Evolutionary conservation across 2,888 invertebrate species (phyloP).

Genomic region (Amblyjoppa proteus): DNA sequence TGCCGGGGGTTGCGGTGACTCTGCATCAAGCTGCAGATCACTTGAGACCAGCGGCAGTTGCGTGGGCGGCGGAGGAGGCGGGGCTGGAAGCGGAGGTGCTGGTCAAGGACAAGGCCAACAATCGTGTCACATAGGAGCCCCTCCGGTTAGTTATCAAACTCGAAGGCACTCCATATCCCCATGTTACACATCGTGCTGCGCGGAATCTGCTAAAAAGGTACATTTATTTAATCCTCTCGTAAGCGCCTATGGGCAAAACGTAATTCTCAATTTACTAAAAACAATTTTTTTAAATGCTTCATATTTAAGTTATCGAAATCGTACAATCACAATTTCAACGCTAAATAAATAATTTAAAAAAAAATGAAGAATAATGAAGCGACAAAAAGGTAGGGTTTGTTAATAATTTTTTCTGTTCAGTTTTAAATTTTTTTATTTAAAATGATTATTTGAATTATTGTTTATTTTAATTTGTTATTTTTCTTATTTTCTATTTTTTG

Average conservation of each 20-base stretch:
- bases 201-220: constrained; percentile 93
- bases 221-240: constrained; percentile 21
- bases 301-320: too few relatives aligned
- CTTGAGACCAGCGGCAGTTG: constrained; percentile 73
- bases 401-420: too few relatives aligned
- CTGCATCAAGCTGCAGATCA: constrained; percentile 78
- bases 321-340: too few relatives aligned
- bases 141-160: constrained; percentile 76
- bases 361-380: too few relatives aligned
- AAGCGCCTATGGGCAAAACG: neutral
- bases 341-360: too few relatives aligned
- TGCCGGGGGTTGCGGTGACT: constrained; percentile 77
- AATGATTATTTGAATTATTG: too few relatives aligned
- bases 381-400: too few relatives aligned
- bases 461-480: too few relatives aligned
- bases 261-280: neutral
- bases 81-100: constrained; percentile 68
- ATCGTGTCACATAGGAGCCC: constrained; percentile 73
- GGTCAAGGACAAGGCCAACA: constrained; percentile 78
- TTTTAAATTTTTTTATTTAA: too few relatives aligned
- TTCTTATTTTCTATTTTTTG: too few relatives aligned
- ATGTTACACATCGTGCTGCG: constrained; percentile 92
- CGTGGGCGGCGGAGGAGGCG: constrained; percentile 70
- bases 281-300: neutral
- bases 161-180: constrained; percentile 80